These are phyloP conservation scores for Heliconius nattereri DNA, from an alignment of 1,140 invertebrate genomes.

Conservation along the genomic window DNA sequence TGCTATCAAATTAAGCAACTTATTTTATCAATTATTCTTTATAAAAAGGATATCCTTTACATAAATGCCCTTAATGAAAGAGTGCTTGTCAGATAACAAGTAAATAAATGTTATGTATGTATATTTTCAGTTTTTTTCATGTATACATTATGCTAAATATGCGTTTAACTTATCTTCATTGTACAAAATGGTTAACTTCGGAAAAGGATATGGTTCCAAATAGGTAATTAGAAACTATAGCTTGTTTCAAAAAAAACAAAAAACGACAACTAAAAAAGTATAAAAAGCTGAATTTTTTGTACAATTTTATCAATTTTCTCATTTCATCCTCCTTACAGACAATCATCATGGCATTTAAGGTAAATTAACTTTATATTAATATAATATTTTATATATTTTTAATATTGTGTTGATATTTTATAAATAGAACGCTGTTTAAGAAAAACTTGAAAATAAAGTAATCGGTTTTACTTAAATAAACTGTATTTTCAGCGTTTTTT, in stretches of 20 bases:
- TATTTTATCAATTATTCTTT: neutral
- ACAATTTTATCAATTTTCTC: neutral
- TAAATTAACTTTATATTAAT: neutral
- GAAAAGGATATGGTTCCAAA: constrained; percentile 21
- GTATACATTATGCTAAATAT: neutral
- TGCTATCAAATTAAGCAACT: neutral
- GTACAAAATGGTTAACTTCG: neutral
- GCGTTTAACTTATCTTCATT: neutral
- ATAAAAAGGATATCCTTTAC: neutral
- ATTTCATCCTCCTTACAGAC: neutral
- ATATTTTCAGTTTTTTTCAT: neutral
- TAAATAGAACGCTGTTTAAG: neutral
- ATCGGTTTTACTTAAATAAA: too few relatives aligned
- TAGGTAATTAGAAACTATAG: neutral
- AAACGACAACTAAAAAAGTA: neutral
- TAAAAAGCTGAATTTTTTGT: neutral
- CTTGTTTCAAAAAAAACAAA: neutral
- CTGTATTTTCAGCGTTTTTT: too few relatives aligned
- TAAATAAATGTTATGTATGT: neutral
- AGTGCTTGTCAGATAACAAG: neutral
- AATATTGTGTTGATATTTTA: neutral
- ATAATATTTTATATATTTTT: neutral
- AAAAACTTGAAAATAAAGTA: too few relatives aligned
- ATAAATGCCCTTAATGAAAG: neutral
- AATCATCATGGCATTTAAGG: constrained; percentile 13